These are phyloP conservation scores for Mimachlamys varia DNA, from an alignment of 2,888 invertebrate species.

Conservation along the genomic window DNA sequence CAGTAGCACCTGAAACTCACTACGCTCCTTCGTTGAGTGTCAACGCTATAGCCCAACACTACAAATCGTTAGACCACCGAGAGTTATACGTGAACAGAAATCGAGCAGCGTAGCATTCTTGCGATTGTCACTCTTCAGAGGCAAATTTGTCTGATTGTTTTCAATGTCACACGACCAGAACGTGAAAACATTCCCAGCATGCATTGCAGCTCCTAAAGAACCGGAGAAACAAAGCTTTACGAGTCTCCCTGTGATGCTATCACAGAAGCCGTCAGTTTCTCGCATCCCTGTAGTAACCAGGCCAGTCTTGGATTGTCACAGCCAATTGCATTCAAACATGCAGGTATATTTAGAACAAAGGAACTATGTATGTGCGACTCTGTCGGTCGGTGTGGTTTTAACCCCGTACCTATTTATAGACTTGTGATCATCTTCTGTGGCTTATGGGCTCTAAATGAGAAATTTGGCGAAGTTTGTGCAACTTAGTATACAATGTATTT, in stretches of 20 bases:
- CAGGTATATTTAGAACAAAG: slow-evolving; percentile 29
- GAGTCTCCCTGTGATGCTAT: neutral
- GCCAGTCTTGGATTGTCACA: neutral
- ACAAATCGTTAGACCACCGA: neutral
- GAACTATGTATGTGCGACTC: neutral
- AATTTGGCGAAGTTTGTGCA: neutral
- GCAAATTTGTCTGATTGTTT: neutral
- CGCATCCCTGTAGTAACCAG: neutral
- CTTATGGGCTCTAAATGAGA: neutral
- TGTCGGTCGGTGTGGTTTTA: neutral
- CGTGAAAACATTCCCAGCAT: slow-evolving; percentile 18
- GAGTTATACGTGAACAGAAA: neutral
- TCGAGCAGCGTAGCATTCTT: neutral
- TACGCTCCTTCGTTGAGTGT: neutral
- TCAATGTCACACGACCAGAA: slow-evolving; percentile 17
- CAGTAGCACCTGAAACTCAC: neutral
- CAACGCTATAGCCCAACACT: neutral
- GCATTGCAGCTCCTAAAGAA: neutral
- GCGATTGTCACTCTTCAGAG: neutral
- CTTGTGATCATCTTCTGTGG: neutral
- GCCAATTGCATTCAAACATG: neutral
- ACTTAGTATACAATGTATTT: too few species aligned
- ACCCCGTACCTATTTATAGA: neutral
- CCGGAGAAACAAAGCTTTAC: neutral
- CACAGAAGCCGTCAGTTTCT: neutral